A percentile compares a stretch with the other conserved stretches of the same genome.
Conservation (phyloP, 2,113 vertebrate genomes). For the Anser cygnoides region DNA sequence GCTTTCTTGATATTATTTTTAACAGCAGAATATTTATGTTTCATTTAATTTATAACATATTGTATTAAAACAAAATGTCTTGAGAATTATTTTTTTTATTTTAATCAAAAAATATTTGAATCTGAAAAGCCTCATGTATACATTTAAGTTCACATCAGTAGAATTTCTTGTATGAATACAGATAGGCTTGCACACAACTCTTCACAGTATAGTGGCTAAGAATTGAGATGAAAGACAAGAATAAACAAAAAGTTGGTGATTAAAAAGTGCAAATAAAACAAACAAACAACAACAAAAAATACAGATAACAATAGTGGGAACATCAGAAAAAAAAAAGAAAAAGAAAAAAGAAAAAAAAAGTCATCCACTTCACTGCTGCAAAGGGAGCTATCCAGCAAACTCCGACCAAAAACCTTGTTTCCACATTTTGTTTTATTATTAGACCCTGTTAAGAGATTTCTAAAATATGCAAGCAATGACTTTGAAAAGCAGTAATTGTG, state of each 20-base stretch:
- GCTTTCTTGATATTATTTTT: background rate
- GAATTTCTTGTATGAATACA: background rate
- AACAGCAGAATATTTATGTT: background rate
- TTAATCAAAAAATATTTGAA: background rate
- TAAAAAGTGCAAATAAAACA: background rate
- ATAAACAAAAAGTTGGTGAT: background rate
- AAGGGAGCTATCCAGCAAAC: conserved; percentile 36
- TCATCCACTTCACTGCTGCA: background rate
- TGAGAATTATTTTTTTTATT: background rate
- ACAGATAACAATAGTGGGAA: background rate
- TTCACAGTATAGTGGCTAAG: background rate
- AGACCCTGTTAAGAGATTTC: conserved; percentile 60
- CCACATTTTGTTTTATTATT: conserved; percentile 55
- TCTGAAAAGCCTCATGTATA: background rate
- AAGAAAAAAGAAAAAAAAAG: background rate
- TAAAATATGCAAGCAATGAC: conserved; percentile 69
- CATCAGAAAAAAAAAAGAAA: background rate
- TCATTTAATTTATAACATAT: background rate
- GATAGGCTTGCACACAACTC: background rate
- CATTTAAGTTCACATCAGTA: background rate
- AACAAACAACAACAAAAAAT: background rate
- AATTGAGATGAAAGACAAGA: background rate
- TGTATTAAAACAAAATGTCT: background rate
- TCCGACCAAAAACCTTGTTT: background rate
- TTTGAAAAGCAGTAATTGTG: conserved; percentile 73